These are phyloP conservation scores for Drosophila mayaguana DNA, from an alignment of 2,888 invertebrate genomes.

Conservation along the genomic window DNA sequence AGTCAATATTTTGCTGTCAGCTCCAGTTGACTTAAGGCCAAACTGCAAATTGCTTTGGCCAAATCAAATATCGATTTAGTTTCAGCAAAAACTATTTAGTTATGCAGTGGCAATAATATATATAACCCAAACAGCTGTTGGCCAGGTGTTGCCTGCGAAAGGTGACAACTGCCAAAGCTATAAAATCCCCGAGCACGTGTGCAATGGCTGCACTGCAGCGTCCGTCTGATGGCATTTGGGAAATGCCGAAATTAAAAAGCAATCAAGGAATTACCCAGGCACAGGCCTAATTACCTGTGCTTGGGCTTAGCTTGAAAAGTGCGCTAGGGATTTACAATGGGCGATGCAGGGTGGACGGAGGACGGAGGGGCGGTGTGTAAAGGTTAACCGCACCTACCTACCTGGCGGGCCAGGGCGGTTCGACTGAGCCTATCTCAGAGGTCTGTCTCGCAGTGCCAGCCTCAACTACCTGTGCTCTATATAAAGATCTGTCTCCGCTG, in stretches of 20 bases:
- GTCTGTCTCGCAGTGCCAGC: too few relatives aligned
- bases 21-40: conserved; percentile 11
- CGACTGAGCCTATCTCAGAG: neutral
- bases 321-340: conserved; percentile 12
- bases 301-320: conserved; percentile 19
- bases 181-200: conserved; percentile 37
- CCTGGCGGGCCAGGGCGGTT: neutral
- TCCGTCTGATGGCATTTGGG: conserved; percentile 9
- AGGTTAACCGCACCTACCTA: conserved; percentile 34
- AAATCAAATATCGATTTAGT: conserved; percentile 31
- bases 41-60: conserved; percentile 18
- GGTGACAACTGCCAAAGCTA: conserved; percentile 25
- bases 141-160: conserved; percentile 11
- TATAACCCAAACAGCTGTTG: conserved; percentile 4
- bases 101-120: conserved; percentile 4
- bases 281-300: conserved; percentile 30
- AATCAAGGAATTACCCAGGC: conserved; percentile 54
- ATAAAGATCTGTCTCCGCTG: neutral
- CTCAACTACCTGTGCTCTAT: neutral
- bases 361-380: neutral
- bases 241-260: conserved; percentile 61
- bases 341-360: neutral
- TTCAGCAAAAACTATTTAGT: neutral
- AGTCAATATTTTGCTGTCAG: neutral
- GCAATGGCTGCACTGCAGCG: neutral